Evolutionary conservation across 1,140 invertebrate species (phyloP).

Genomic region (Orussus abietinus): DNA sequence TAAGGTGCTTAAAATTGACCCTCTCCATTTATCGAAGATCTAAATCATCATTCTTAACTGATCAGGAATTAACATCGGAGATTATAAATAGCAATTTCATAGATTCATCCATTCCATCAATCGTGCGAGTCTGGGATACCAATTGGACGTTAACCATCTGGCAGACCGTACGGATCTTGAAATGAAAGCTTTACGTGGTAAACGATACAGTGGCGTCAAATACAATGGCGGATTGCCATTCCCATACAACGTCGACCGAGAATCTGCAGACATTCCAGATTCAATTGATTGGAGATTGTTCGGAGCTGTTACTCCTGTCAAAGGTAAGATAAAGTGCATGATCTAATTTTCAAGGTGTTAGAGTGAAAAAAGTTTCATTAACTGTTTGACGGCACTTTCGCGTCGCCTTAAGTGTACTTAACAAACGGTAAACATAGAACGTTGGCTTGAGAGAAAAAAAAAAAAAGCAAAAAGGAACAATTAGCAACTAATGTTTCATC

Average conservation of each 20-base stretch:
- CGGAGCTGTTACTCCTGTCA: conserved; percentile 91
- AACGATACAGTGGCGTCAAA: conserved; percentile 58
- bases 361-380: too few relatives aligned
- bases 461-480: conserved; percentile 8
- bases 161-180: conserved; percentile 79
- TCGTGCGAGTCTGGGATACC: conserved; percentile 70
- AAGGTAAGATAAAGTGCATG: conserved; percentile 68
- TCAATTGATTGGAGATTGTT: conserved; percentile 85
- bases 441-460: too few relatives aligned
- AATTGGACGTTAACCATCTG: conserved; percentile 81
- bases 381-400: too few relatives aligned
- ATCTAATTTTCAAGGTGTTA: too few relatives aligned
- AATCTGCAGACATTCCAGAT: conserved; percentile 59
- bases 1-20: conserved; percentile 60
- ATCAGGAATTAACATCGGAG: conserved; percentile 3
- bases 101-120: conserved; percentile 85
- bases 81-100: conserved; percentile 21
- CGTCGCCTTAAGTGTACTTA: too few relatives aligned
- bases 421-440: too few relatives aligned
- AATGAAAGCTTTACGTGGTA: conserved; percentile 75
- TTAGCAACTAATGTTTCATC: conserved; percentile 2
- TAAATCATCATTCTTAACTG: conserved; percentile 31
- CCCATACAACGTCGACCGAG: conserved; percentile 58
- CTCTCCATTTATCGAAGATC: too few relatives aligned
- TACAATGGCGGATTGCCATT: conserved; percentile 77